Evolutionary conservation across 1,140 invertebrate species (phyloP), one percentile per base, ranked within the genome.

Genomic region (Whitmania pigra): DNA sequence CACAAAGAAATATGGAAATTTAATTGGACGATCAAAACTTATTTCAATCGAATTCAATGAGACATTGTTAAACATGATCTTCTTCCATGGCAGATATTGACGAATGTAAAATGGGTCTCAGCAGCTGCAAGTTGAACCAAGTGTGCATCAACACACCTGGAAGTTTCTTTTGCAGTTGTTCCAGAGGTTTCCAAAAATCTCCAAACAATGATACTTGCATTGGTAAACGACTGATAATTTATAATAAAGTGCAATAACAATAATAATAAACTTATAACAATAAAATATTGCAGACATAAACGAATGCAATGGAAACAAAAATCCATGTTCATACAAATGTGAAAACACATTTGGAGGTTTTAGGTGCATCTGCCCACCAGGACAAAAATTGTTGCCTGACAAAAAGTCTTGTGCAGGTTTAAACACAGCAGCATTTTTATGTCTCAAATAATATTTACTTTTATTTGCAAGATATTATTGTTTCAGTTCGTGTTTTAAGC

Each of bases 101-200:
- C 53, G 69, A 70, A 54, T 70, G 69, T 36, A 25, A 25, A 20
- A 20, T 29, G 29, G 22, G 17, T 25, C 40, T 54, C 11, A 25
- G 57, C 72, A 75, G 5, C 2, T 77, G 81, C 43, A 79, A 80
- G 11, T 87, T 86, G 77, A 84, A 85, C 73, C 84, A 85, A 75
- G 81, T 80, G 75, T 87, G 87, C 76, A 82, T 85, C 75, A 87
- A 87, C 79, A 81, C 81, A 27, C 81, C 83, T 63, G 87, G 86
- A 70, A 85, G 84, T 27, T 86, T 81, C 79, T 79, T 83, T 73
- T 88, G 87, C 73, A 82, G 82, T 43, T 88, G 87, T 78, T 85
- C 87, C 11, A 84, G 87, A 31, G 90, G 90, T 0, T 81, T 74
- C 54, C 74, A 71, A 1, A 75, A 82, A 43, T 76, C 72, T 40